Evolutionary conservation across 92 coral and sea anemone genomes (phyloP), one percentile per base, ranked within the genome.

Genomic region (Actinostola sp.): DNA sequence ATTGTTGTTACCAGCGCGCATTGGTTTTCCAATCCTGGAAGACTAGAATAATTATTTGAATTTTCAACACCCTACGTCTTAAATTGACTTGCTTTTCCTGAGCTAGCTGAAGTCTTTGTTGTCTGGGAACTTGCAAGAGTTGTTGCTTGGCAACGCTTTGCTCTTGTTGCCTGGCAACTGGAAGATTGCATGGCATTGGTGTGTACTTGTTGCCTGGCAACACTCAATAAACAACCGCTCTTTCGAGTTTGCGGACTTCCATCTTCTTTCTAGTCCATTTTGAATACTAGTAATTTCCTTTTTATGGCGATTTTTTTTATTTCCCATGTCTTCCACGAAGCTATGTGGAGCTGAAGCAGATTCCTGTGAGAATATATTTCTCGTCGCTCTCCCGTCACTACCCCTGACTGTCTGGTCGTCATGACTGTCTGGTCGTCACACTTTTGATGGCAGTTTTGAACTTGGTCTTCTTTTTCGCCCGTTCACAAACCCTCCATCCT

Each of bases 201-300:
- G 8, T 39, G 45, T 7, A 39, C 45, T 25, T 57, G 38, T 67
- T 27, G 58, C 56, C 35, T 46, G 72, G 26, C 46, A 46, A 46
- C 72, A 43, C 54, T 17, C 12, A 20, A 8, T 6, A 0, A 44
- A n/a, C n/a, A n/a, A n/a, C n/a, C n/a, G 11, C 19, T 49, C 27
- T 30, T 46, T 27, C 3, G 50, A 15, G 23, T 67, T 60, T 30
- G 61, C 55, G 19, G 72, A 67, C 24, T 67, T 67, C 72, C 61
- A 67, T 49, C 56, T 44, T 49, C 72, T 51, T 67, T 32, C 27
- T 39, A 12, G 8, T 12, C 20, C 8, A 34, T 3, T 62, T 62
- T 46, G n/a, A n/a, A n/a, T n/a, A n/a, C n/a, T n/a, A n/a, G n/a
- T n/a, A n/a, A n/a, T n/a, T n/a, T n/a, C n/a, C n/a, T n/a, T n/a